Percentiles rank a stretch among this genome's conserved stretches.
phyloP scores from a whole-genome alignment of 2,113 vertebrate genomes.

The Myrmecobius fasciatus region DNA sequence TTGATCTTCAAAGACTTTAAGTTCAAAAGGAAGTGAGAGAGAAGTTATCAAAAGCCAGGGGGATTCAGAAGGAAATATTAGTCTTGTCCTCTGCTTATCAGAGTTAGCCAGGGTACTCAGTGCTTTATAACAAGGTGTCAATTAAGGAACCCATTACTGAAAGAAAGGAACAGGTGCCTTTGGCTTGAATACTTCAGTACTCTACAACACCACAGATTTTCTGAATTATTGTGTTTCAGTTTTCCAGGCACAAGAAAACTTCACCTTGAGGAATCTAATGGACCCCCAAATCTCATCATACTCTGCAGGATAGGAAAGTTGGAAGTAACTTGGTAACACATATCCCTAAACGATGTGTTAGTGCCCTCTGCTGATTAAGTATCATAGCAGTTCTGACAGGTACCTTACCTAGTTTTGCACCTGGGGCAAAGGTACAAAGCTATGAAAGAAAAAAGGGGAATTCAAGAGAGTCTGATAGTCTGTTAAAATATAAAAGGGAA shows the following conservation, averaged over 20 bases:
- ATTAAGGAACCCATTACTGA: rapidly evolving
- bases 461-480: too few relatives aligned
- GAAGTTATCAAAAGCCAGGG: rapidly evolving
- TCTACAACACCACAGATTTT: rapidly evolving
- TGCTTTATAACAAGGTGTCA: rapidly evolving
- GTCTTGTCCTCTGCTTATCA: rapidly evolving
- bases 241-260: rapidly evolving
- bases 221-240: neutral
- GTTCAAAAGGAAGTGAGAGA: rapidly evolving
- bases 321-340: rapidly evolving
- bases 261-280: neutral
- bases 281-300: neutral
- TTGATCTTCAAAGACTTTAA: rapidly evolving
- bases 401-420: neutral
- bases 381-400: rapidly evolving
- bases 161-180: neutral
- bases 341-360: rapidly evolving
- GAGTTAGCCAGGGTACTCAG: neutral
- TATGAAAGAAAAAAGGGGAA: rapidly evolving
- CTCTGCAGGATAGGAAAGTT: rapidly evolving
- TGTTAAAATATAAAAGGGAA: neutral
- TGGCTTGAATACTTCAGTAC: rapidly evolving
- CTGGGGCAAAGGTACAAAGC: rapidly evolving
- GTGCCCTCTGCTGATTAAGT: conserved; percentile 50
- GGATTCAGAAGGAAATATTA: too few relatives aligned